Conservation (phyloP, 1,140 invertebrate species). For the Drosophila jambulina region DNA sequence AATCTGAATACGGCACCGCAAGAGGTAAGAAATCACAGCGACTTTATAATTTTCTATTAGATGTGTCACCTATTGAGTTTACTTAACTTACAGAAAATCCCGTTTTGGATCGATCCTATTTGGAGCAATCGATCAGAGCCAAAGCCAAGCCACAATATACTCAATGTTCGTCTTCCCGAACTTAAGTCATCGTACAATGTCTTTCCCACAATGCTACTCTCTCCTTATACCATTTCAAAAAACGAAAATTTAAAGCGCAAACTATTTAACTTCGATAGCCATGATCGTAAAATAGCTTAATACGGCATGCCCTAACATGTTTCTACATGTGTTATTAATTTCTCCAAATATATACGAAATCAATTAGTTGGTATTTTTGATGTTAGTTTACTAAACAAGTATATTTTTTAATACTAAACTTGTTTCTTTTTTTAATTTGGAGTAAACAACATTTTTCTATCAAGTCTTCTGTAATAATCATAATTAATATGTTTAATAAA, state of each 20-base stretch:
- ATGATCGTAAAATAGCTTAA: constrained; percentile 80
- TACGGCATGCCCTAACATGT: neutral
- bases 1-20: constrained; percentile 85
- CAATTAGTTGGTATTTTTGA: neutral
- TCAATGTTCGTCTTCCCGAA: constrained; percentile 71
- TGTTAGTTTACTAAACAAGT: neutral
- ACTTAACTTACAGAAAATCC: constrained; percentile 55
- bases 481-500: neutral
- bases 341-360: neutral
- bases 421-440: neutral
- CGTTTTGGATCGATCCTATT: constrained; percentile 83
- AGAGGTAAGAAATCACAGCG: constrained; percentile 57
- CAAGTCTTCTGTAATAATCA: neutral
- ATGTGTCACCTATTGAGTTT: neutral
- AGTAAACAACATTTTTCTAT: neutral
- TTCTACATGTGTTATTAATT: neutral
- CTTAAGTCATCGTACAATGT: constrained; percentile 63
- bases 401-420: neutral
- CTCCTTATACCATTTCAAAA: constrained; percentile 80
- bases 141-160: constrained; percentile 46
- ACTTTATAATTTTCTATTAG: neutral
- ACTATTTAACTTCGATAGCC: constrained; percentile 76
- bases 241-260: constrained; percentile 78
- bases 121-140: constrained; percentile 65
- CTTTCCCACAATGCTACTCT: constrained; percentile 64